Evolutionary conservation across 1,140 invertebrate species (phyloP), one percentile per base, ranked within the genome.

Genomic region (Uloborus diversus): DNA sequence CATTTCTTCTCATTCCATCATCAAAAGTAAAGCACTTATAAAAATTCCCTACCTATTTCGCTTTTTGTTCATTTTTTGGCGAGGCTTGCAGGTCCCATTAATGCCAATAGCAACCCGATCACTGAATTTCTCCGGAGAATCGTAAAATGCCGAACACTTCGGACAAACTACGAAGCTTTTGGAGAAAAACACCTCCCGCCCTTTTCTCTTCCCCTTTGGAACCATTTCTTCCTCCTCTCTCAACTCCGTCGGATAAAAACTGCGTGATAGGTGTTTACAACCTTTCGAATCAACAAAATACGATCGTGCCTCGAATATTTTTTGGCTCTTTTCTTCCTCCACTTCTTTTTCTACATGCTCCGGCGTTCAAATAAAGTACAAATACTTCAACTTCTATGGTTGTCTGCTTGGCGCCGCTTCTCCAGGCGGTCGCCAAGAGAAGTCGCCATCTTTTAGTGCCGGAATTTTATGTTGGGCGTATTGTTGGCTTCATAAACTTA

Each of bases 231-330:
- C 32, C 69, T n/a, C 33, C n/a, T n/a, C 49, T 20, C 59, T 37
- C 27, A 35, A 51, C 42, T 47, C 25, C 30, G 37, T 56, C 20
- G 53, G 53, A 47, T 27, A 73, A 27, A 59, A 71, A 71, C 35
- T 59, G 56, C 30, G 49, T 42, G 62, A 78, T 78, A 66, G 73
- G 73, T 78, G 73, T 78, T 78, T 78, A 78, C 73, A 57, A 35
- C 73, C 61, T 56, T 64, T 64, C 73, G 30, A 25, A 35, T 37
- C 73, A 53, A 66, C 73, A 66, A 78, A 78, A 78, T 78, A 78
- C 73, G 73, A 78, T 42, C 73, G 62, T 75, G 71, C 37, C 59
- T 64, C 23, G 17, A 51, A 49, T 33, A 42, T 62, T 70, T 35
- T 17, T 70, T 57, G 2, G 28, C 25, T 61, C 23, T 20, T n/a